Evolutionary conservation across 2,113 vertebrate genomes (phyloP).

Genomic region (Symphodus melops): DNA sequence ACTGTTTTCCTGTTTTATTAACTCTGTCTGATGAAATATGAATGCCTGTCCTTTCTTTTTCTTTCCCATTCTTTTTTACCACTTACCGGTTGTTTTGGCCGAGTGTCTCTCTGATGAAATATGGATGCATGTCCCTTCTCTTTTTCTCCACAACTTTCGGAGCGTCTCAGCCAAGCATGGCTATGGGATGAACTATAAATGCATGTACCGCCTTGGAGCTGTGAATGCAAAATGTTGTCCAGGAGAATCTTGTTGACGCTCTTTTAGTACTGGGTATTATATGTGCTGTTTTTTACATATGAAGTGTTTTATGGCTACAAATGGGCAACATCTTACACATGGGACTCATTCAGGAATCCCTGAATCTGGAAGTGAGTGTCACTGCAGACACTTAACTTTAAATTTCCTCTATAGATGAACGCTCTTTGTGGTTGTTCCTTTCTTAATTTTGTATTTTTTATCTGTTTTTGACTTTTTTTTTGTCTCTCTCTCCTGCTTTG

Average conservation of each 20-base stretch:
- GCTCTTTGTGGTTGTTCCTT: not conserved
- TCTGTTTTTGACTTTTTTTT: not conserved
- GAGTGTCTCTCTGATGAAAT: constrained; percentile 69
- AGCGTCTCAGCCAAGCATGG: constrained; percentile 16
- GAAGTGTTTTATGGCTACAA: constrained; percentile 24
- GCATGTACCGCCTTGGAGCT: constrained; percentile 20
- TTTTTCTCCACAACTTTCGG: constrained; percentile 27
- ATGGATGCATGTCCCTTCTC: constrained; percentile 63
- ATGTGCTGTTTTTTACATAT: constrained; percentile 16
- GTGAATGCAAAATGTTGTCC: constrained; percentile 46
- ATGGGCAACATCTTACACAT: constrained; percentile 6
- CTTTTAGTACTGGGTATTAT: not conserved
- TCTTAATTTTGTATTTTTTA: not conserved
- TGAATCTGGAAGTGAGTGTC: not conserved
- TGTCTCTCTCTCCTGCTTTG: not conserved
- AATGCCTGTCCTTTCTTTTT: constrained; percentile 64
- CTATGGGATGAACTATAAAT: constrained; percentile 56
- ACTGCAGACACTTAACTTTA: not conserved
- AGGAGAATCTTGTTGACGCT: constrained; percentile 23
- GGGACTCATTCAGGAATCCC: not conserved
- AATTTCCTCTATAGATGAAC: not conserved
- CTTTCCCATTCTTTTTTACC: constrained; percentile 40
- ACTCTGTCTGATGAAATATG: constrained; percentile 69
- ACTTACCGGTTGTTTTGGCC: constrained; percentile 61
- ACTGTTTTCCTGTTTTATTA: constrained; percentile 62